Conservation (phyloP, 1,140 invertebrate genomes). For the Colletes latitarsis region DNA sequence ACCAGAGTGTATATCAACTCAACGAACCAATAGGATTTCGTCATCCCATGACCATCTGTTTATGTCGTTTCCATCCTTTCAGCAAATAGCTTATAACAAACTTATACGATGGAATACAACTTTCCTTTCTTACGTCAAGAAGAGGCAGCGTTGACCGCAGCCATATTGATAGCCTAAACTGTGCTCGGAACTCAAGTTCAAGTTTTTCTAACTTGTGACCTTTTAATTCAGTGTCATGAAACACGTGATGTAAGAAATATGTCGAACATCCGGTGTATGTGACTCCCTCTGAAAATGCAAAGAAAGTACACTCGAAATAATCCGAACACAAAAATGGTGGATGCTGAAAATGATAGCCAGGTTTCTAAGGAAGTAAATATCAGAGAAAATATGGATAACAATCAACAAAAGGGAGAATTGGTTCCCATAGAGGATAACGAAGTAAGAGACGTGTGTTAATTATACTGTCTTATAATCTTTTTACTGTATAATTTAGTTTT, state of each 20-base stretch:
- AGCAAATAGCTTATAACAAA: too few relatives aligned
- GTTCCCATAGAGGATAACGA: conserved; percentile 59
- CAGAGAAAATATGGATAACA: conserved; percentile 59
- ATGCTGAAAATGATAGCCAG: conserved; percentile 50
- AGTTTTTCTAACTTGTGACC: too few relatives aligned
- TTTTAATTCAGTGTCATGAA: conserved; percentile 11
- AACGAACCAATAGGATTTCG: too few relatives aligned
- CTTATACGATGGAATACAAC: too few relatives aligned
- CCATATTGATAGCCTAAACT: too few relatives aligned
- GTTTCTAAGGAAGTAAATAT: conserved; percentile 51
- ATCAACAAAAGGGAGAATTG: conserved; percentile 65
- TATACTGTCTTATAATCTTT: conserved; percentile 4
- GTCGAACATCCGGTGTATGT: conserved; percentile 35
- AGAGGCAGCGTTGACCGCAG: too few relatives aligned
- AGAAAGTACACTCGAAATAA: background rate
- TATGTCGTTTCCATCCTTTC: too few relatives aligned
- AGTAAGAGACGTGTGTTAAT: conserved; percentile 66
- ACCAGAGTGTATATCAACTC: too few relatives aligned
- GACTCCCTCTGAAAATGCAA: conserved; percentile 26
- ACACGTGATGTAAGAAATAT: background rate
- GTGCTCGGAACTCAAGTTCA: too few relatives aligned
- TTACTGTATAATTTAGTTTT: conserved; percentile 1
- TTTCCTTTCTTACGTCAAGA: too few relatives aligned
- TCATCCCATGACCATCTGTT: too few relatives aligned
- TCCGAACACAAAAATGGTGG: conserved; percentile 59